Conservation (phyloP, 2,797 vertebrate genomes). For the Sebastes baramenuke region DNA sequence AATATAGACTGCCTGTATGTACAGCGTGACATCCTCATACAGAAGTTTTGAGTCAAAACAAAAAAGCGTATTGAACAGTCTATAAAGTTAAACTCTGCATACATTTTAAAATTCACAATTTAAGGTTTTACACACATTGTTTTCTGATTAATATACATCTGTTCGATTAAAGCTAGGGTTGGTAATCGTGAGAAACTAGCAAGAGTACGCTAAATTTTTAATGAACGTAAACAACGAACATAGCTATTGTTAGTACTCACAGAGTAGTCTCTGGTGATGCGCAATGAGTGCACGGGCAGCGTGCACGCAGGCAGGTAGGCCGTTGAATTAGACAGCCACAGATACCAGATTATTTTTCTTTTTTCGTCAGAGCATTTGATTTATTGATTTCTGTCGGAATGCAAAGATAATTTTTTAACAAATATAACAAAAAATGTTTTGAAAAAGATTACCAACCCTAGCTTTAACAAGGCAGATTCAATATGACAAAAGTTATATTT, state of each 20-base stretch:
- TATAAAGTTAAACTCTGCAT: background rate
- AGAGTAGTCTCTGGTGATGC: no score
- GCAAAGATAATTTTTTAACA: background rate
- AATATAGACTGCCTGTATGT: background rate
- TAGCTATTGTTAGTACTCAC: no score
- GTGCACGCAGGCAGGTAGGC: no score
- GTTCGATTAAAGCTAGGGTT: background rate
- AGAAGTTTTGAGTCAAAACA: background rate
- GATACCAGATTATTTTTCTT: background rate
- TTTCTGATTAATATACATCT: background rate
- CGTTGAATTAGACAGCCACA: background rate
- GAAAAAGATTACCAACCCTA: background rate
- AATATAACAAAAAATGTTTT: background rate
- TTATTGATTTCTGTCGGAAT: background rate
- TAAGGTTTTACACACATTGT: slow-evolving; percentile 1
- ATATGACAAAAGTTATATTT: slow-evolving; percentile 5
- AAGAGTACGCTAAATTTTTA: no score
- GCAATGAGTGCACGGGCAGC: no score
- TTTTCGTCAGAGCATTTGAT: background rate
- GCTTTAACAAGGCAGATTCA: slow-evolving; percentile 22
- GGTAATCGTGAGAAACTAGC: no score
- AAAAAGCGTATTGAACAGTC: background rate
- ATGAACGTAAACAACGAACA: no score
- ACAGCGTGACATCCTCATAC: background rate
- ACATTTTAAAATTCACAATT: background rate